Evolutionary conservation across 2,113 vertebrate species (phyloP), one percentile per base, ranked within the genome.

Genomic region (Oncorhynchus keta): DNA sequence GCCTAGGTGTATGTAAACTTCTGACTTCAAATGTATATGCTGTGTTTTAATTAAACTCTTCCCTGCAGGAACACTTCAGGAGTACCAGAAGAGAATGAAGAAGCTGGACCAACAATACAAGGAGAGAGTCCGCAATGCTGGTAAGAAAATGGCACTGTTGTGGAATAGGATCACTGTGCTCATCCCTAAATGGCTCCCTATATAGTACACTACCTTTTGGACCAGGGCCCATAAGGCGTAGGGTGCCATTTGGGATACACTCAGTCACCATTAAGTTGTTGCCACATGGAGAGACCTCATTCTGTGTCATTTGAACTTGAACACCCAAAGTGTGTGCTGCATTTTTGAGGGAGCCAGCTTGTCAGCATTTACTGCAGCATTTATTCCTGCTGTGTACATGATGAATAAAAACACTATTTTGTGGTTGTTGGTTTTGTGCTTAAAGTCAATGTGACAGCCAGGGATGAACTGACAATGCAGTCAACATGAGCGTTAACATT

Each of bases 21-120:
- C 6, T 35, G 35, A 35, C 32, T 35, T 35, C 32, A 35, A 35
- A 1, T 35, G 1, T 39, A 2, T 9, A 39, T 9, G 20, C 39
- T 16, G 49, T 14, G 9, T 51, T 51, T 35, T 35, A 6, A 35
- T 35, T 7, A 35, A 35, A 35, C 49, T 14, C 49, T n/a, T 76
- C 20, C 68, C 70, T 66, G 68, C 77, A 99, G 97, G 98, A 74
- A 98, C 96, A 1, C 90, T 99, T 75, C 98, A 99, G 85, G 98
- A 99, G 73, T 99, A 99, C 84, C 97, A 99, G 93, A 99, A 97
- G 89, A 95, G 98, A 80, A 97, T 99, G 97, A 99, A 99, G 71
- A 99, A 99, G 79, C 85, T 99, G 57, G 98, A 99, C 83, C 98
- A 99, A 85, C 98, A 99, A 76, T 99, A 99, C 81, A 98, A 97